Base-by-base conservation (phyloP, 2,888 invertebrate genomes). In the Camptogramma bilineatum region DNA sequence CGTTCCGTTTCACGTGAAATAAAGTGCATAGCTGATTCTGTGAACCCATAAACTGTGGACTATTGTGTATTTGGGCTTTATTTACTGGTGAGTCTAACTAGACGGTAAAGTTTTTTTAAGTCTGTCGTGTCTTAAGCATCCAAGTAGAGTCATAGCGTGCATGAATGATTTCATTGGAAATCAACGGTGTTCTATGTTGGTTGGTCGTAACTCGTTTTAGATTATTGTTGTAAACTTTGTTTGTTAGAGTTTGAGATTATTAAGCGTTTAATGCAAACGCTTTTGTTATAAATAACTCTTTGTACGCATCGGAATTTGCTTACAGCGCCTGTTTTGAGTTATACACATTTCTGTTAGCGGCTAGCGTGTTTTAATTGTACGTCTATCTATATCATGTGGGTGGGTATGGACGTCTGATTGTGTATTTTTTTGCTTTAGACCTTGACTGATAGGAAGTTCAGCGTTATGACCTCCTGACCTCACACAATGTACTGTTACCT, bases 21-120 rank as follows among this genome's bases (percentile, higher is more conserved):
- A 73, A 77, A 60, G 62, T 59, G 66, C 58, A 70, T 82, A 80
- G 80, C 82, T 81, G 82, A 77, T 79, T 75, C 70, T 75, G 79
- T 79, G 72, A 73, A 75, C 76, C 62, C 55, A 57, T 66, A 55
- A 62, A 65, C 64, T 64, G 70, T 69, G 70, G 62, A 67, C 61
- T 42, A 13, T 52, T 64, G 66, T 69, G 69, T 59, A 48, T 51
- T 46, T 52, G 28, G 16, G 52, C 62, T 54, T 42, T 44, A 47
- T 39, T 57, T 50, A 57, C 58, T 68, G 70, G 73, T 72, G 60
- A 68, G 68, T 58, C n/a, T n/a, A n/a, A n/a, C n/a, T 63, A 28
- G n/a, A 52, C 34, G 24, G 24, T 19, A 19, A n/a, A 10, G 4
- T 51, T 18, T 52, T 58, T 24, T 34, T 16, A 31, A 52, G 7